Evolutionary conservation across 2,113 vertebrate genomes (phyloP).

Genomic region (Tretioscincus oriximinensis): DNA sequence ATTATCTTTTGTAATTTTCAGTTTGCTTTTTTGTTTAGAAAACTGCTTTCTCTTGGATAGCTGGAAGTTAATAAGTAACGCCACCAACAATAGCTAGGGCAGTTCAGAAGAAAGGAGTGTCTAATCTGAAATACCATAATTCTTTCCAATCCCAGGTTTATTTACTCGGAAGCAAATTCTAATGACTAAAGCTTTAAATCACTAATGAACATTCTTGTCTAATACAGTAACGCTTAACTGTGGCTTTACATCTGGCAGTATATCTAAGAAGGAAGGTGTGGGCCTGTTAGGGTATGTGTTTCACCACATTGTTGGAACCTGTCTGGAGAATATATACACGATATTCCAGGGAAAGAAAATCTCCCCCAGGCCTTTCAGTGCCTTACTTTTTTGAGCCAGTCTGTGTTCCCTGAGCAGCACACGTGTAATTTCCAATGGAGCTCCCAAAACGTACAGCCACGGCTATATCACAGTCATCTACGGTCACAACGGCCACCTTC

Average conservation of each 20-base stretch:
- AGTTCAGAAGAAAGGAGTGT: background rate
- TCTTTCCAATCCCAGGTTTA: background rate
- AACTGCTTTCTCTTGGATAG: background rate
- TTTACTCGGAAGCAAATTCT: background rate
- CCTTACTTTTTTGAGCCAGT: slow-evolving; percentile 94
- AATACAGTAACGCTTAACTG: background rate
- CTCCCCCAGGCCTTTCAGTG: too few relatives aligned
- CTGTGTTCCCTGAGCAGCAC: slow-evolving; percentile 94
- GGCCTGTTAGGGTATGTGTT: background rate
- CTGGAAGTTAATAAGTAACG: too few relatives aligned
- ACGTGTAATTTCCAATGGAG: slow-evolving; percentile 91
- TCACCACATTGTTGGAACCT: background rate
- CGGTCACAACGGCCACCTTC: slow-evolving; percentile 92
- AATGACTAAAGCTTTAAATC: background rate
- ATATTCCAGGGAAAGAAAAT: too few relatives aligned
- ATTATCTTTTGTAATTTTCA: background rate
- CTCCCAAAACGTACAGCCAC: slow-evolving; percentile 89
- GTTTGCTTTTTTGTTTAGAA: background rate
- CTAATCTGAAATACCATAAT: background rate
- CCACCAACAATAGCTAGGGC: background rate
- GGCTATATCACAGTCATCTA: slow-evolving; percentile 92
- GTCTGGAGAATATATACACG: background rate
- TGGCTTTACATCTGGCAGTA: background rate
- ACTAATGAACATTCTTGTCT: background rate
- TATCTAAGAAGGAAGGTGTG: background rate